Percentiles rank a stretch among this genome's conserved stretches.
phyloP scores from a whole-genome alignment of 2,888 invertebrate species.

The Sepioteuthis lessoniana region DNA sequence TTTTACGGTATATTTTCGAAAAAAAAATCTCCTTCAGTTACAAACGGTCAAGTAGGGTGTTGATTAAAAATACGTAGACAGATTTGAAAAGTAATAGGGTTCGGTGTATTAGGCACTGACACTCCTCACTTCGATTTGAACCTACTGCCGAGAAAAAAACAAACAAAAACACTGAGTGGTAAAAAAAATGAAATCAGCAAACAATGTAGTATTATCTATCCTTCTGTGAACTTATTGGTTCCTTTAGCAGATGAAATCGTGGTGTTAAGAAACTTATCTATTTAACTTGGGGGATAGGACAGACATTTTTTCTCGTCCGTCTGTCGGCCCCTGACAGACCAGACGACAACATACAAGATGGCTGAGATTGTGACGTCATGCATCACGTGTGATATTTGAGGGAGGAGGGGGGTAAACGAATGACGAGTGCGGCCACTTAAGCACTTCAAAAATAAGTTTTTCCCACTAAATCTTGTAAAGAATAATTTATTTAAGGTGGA shows the following conservation, averaged over 20 bases:
- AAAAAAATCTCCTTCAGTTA: no score
- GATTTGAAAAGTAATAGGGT: no score
- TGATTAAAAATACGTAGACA: no score
- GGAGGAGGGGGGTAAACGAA: neutral
- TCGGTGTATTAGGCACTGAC: neutral
- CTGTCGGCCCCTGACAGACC: neutral
- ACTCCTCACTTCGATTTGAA: neutral
- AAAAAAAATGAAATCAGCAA: neutral
- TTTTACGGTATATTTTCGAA: no score
- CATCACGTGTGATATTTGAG: slow-evolving; percentile 50
- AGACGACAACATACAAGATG: slow-evolving; percentile 50
- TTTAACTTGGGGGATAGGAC: neutral
- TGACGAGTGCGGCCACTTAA: neutral
- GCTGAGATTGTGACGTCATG: slow-evolving; percentile 51
- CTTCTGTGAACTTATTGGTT: neutral
- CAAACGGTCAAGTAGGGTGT: no score
- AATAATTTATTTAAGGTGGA: neutral
- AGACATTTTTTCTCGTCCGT: neutral
- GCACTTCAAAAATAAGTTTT: neutral
- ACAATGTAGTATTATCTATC: neutral
- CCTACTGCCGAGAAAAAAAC: neutral
- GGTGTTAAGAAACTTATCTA: neutral
- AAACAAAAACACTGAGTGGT: neutral
- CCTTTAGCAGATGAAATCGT: neutral
- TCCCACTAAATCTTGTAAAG: neutral